Evolutionary conservation across 2,113 vertebrate species (phyloP), one percentile per base, ranked within the genome.

Genomic region (Tachysurus fulvidraco): DNA sequence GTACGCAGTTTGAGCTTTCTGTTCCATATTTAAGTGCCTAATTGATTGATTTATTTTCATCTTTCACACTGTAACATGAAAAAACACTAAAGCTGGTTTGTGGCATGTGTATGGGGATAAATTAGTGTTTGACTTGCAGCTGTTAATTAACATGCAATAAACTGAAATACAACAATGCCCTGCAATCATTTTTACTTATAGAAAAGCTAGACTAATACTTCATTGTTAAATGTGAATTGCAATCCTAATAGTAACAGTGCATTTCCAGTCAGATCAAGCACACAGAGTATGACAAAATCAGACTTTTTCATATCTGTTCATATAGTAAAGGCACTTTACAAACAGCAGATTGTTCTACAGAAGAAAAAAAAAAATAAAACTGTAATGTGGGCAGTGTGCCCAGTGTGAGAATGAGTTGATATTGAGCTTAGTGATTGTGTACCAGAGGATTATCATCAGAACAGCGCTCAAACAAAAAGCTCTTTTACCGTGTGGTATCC

Each of bases 361-460:
- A 82, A 85, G 57, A 36, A 36, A 36, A 36, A 36, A 36, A 36
- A 36, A 36, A 1, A 36, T 1, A 79, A 85, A 89, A 85, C 84
- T 74, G 77, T 78, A 2, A 81, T 85, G 52, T 89, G 89, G 91
- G 92, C 91, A 89, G 81, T 8, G 2, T 9, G 69, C 86, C 89
- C 85, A 54, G 23, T 88, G 88, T 88, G 25, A 81, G 81, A 54
- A 88, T 84, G 83, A 93, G 88, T 82, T 86, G 90, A 93, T 92
- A 93, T 74, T 82, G 89, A 89, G 92, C 87, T 91, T 87, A 93
- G 88, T 87, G 87, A 84, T 85, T 4, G 84, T 88, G 86, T 88
- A 86, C 91, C 89, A 92, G 82, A 81, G 91, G 89, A 91, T 94
- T 93, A 93, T 91, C 89, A 89, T 91, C 92, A 88, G 86, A 92